These are phyloP conservation scores for Polyergus mexicanus DNA, from an alignment of 1,140 invertebrate genomes.

Conservation along the genomic window DNA sequence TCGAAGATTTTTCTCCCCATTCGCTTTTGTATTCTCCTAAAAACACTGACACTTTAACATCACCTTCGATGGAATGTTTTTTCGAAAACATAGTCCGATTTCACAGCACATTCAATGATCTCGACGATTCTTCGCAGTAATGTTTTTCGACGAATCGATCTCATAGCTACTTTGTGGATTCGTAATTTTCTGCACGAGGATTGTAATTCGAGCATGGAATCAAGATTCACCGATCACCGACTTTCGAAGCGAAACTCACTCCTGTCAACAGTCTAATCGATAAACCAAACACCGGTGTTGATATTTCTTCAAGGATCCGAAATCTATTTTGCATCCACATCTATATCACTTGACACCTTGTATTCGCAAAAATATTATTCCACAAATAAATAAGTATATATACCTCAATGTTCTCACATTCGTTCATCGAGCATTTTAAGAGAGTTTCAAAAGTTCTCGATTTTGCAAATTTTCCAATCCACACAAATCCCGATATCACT, in stretches of 20 bases:
- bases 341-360: neutral
- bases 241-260: neutral
- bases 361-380: neutral
- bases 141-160: conserved; percentile 20
- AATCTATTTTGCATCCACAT: neutral
- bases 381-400: neutral
- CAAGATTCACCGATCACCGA: neutral
- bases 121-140: neutral
- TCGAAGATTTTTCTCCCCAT: neutral
- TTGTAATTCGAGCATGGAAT: conserved; percentile 19
- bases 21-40: conserved; percentile 24
- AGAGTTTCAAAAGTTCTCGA: neutral
- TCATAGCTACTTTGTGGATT: conserved; percentile 2
- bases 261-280: conserved; percentile 23
- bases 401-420: neutral
- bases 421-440: neutral
- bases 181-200: conserved; percentile 25
- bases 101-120: neutral
- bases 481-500: neutral
- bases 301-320: neutral
- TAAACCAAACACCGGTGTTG: conserved; percentile 17
- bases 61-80: conserved; percentile 1
- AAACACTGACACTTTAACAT: neutral
- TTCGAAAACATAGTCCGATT: conserved; percentile 5
- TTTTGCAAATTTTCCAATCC: neutral